Base-by-base conservation (phyloP, 2,797 vertebrate genomes). In the Micromesistius poutassou region DNA sequence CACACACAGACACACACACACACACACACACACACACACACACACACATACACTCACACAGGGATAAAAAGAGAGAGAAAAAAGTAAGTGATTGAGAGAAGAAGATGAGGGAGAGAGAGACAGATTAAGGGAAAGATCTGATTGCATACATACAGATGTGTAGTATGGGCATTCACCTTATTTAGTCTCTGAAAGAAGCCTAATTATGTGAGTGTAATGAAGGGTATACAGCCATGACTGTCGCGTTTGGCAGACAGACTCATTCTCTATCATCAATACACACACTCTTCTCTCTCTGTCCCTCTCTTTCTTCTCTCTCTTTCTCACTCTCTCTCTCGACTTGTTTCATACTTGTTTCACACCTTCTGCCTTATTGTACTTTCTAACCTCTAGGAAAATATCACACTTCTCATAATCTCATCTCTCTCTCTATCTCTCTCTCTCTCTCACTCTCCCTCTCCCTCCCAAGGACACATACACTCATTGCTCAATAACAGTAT, bases 151-250 rank as follows among this genome's bases (percentile, higher is more conserved):
- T 62, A 9, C 55, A 25, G 5, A 62, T 6, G 4, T 1, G 19
- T 81, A 73, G 76, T 72, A 71, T 73, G 82, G 73, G 81, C 75
- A 82, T 79, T 89, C 85, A 87, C 86, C 81, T 89, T 90, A 85
- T 86, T 89, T 86, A 80, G 82, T 80, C 85, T 86, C 55, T 31
- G 74, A 79, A 30, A 85, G 80, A 86, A 85, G 77, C 76, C 79
- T 87, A 88, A 90, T 90, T 85, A 79, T 79, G 78, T 81, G 76
- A 84, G 76, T 80, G 81, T 86, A 82, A 74, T 86, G 66, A 86
- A 71, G 73, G 78, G 70, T 86, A 74, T 70, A 74, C 84, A 77
- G 46, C 74, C 84, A 79, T 78, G 30, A 75, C 80, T 76, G 42
- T 16, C 31, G 22, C 35, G 70, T 16, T 76, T 80, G 75, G 78